Percentiles rank a stretch among this genome's conserved stretches.
These are phyloP conservation scores for Columbina picui DNA, from an alignment of 2,113 vertebrate species.

Conservation along the genomic window DNA sequence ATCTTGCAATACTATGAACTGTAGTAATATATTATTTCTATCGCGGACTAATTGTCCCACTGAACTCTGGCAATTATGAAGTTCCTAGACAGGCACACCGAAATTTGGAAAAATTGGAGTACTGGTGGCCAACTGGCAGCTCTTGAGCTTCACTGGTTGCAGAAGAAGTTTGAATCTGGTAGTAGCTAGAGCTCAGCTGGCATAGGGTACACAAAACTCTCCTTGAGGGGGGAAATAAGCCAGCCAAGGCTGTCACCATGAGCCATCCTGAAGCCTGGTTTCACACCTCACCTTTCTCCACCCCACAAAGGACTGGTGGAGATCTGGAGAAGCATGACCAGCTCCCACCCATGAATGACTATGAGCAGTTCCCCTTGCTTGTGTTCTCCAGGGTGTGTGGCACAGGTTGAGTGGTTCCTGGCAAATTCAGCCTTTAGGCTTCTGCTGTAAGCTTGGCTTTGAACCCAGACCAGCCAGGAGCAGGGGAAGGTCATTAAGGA, in stretches of 20 bases:
- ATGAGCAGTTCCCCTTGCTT: rapidly evolving
- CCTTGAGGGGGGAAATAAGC: neutral
- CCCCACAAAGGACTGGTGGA: neutral
- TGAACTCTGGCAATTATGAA: neutral
- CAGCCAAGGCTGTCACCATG: neutral
- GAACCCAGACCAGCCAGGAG: neutral
- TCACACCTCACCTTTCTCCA: neutral
- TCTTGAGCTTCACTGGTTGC: neutral
- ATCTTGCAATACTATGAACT: neutral
- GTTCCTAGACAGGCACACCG: neutral
- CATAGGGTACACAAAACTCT: neutral
- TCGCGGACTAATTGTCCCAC: neutral
- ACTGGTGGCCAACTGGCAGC: neutral
- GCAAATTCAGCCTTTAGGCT: neutral
- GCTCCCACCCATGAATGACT: neutral
- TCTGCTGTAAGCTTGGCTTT: neutral
- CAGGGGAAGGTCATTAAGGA: neutral
- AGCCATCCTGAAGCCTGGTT: neutral
- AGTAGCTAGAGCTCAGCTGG: neutral
- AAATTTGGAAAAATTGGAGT: neutral
- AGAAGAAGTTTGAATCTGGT: neutral
- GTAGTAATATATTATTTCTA: neutral
- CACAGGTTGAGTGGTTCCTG: neutral
- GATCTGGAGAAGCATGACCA: neutral
- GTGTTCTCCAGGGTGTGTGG: neutral